These are phyloP conservation scores for Stomatorhinus ivindoensis DNA, from an alignment of 2,113 vertebrate genomes.

Conservation along the genomic window DNA sequence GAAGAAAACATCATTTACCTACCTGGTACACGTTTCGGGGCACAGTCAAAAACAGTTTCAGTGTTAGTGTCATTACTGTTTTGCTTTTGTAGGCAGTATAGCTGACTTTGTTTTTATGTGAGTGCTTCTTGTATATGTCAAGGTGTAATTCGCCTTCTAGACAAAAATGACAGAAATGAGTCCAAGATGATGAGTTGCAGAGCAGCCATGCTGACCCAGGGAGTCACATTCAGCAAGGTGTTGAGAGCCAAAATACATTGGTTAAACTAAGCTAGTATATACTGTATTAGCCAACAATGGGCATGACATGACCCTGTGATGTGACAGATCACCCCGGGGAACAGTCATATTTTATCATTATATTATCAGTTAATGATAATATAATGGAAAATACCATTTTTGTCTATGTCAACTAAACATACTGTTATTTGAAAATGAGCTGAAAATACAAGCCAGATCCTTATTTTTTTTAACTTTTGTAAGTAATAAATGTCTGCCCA, in stretches of 20 bases:
- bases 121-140: neutral
- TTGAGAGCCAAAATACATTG: neutral
- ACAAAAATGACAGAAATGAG: neutral
- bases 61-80: neutral
- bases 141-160: neutral
- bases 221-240: neutral
- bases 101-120: neutral
- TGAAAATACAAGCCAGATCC: neutral
- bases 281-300: neutral
- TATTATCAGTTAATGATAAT: neutral
- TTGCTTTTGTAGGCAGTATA: neutral
- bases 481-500: neutral
- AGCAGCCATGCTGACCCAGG: neutral
- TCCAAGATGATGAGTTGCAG: neutral
- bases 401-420: neutral
- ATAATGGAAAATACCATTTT: neutral
- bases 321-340: neutral
- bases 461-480: neutral
- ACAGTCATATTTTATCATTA: neutral
- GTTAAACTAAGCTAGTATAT: neutral
- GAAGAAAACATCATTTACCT: neutral
- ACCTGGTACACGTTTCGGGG: neutral
- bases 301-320: neutral
- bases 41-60: neutral
- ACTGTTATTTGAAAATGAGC: neutral